Base-by-base conservation (phyloP, 2,113 vertebrate species). In the Crotalus helleri region DNA sequence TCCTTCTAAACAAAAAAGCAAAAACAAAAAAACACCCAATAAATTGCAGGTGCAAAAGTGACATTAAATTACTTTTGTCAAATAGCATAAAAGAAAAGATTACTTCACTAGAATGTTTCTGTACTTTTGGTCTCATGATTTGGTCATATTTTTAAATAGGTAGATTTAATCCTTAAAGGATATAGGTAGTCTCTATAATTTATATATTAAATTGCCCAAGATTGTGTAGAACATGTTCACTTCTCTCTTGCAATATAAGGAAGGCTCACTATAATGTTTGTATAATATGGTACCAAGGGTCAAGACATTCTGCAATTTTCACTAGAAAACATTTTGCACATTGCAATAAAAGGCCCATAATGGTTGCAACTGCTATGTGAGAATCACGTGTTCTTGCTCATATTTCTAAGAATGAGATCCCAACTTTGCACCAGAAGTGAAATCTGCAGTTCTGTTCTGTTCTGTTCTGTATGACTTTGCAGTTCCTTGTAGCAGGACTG, bases 11-110 rank as follows among this genome's bases (percentile, higher is more conserved):
- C 39, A 58, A 93, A 4, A 39, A 39, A 2, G 3, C 44, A 46
- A 74, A 74, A 33, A 2, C 39, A 57, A 57, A 4, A 57, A 93
- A 55, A 87, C 26, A 58, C 95, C 92, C 96, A 51, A 58, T 57
- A 95, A 96, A 61, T 93, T 93, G 88, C 15, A 21, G 39, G 96
- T 91, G n/a, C 55, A 61, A 96, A 95, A 95, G 9, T 96, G 51
- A 92, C 94, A 91, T 94, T 96, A 96, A 96, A 96, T 96, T 95
- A 96, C 96, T 96, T 96, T 91, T 95, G 69, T 90, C 95, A 96
- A 95, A 95, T 96, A 94, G 92, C 49, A 88, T 89, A 93, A 93
- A 93, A 94, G 74, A 69, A 49, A 59, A 94, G 51, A 94, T 95
- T 95, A 93, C 94, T 91, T 96, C 88, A 94, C 57, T 85, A 93